Percentiles rank a stretch among this genome's conserved stretches.
Conservation (phyloP, 30 jellyfish, hydroid and myxozoan genomes). For the Hydractinia echinata region DNA sequence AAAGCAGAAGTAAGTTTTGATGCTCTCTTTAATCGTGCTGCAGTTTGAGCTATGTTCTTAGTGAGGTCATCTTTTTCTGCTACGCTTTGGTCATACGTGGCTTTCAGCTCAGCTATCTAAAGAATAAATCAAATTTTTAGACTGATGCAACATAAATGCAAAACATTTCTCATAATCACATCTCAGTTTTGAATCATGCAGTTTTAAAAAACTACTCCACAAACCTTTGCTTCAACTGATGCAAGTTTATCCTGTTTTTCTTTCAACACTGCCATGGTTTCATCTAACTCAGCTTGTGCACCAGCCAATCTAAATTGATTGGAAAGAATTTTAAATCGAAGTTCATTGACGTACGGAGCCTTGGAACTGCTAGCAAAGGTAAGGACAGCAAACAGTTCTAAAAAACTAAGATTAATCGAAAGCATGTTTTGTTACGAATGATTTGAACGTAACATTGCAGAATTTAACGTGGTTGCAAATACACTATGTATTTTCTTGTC, state of each 20-base stretch:
- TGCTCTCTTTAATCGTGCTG: constrained; percentile 90
- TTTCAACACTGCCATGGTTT: constrained; percentile 66
- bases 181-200: background rate
- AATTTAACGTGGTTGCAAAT: no score
- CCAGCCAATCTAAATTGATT: constrained; percentile 50
- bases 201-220: background rate
- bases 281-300: constrained; percentile 80
- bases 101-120: constrained; percentile 87
- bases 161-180: background rate
- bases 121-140: background rate
- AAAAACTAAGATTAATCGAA: no score
- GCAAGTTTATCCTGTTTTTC: constrained; percentile 86
- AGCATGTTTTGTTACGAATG: no score
- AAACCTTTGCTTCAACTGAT: constrained; percentile 79
- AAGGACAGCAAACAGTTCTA: background rate
- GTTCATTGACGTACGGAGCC: background rate
- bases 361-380: background rate
- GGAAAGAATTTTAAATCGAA: background rate
- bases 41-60: constrained; percentile 89
- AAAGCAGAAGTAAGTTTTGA: constrained; percentile 90
- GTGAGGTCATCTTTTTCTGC: constrained; percentile 82
- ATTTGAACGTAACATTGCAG: no score
- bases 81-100: constrained; percentile 65
- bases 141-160: background rate
- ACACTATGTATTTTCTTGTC: no score